A percentile compares a stretch with the other conserved stretches of the same genome.
These are phyloP conservation scores for Tryphoninae sp. DNA, from an alignment of 2,888 invertebrate genomes.

Conservation along the genomic window DNA sequence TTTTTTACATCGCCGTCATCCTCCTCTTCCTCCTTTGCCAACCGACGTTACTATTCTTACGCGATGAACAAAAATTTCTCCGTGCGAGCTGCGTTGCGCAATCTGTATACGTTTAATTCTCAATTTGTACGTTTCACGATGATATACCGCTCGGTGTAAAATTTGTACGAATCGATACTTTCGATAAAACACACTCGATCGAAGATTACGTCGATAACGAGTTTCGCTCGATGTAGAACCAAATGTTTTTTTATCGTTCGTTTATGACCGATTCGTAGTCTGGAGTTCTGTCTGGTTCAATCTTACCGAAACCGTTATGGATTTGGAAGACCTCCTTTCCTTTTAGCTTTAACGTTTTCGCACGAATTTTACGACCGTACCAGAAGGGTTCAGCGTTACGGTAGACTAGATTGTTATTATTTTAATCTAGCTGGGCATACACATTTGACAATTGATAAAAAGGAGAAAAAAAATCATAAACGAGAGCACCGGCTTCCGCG, in stretches of 20 bases:
- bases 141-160: slow-evolving; percentile 24
- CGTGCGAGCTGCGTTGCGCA: slow-evolving; percentile 51
- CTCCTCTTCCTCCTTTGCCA: slow-evolving; percentile 45
- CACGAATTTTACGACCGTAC: slow-evolving; percentile 18
- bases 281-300: slow-evolving; percentile 30
- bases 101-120: slow-evolving; percentile 38
- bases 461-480: not conserved
- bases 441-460: not conserved
- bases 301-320: slow-evolving; percentile 28
- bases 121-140: slow-evolving; percentile 46
- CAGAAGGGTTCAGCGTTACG: not conserved
- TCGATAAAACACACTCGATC: slow-evolving; percentile 22
- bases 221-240: slow-evolving; percentile 37
- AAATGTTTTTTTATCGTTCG: slow-evolving; percentile 33
- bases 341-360: slow-evolving; percentile 40
- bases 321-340: slow-evolving; percentile 42
- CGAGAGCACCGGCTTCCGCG: not conserved
- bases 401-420: slow-evolving; percentile 20
- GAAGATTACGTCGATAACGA: not conserved
- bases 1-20: slow-evolving; percentile 30
- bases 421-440: not conserved
- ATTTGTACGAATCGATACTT: slow-evolving; percentile 22
- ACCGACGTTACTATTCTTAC: slow-evolving; percentile 50
- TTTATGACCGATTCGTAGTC: slow-evolving; percentile 33
- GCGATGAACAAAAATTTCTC: slow-evolving; percentile 58